Percentiles rank a stretch among this genome's conserved stretches.
Evolutionary conservation across 2,888 invertebrate genomes (phyloP).

Genomic region (Athetis lepigone): DNA sequence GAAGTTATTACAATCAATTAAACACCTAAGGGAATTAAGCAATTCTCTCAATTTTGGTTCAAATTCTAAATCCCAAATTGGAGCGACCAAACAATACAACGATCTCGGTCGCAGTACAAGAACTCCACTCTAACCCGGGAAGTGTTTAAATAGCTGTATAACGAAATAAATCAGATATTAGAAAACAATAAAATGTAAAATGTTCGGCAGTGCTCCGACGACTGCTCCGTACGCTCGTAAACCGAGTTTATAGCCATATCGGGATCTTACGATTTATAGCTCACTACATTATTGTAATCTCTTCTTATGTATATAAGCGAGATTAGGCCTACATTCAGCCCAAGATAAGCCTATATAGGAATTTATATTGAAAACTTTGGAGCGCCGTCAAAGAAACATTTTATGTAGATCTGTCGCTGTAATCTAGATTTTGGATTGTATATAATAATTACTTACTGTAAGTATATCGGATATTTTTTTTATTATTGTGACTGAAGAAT

Average conservation of each 20-base stretch:
- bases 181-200: constrained; percentile 60
- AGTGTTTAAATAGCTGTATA: constrained; percentile 41
- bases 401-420: constrained; percentile 34
- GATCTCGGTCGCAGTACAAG: constrained; percentile 19
- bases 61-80: constrained; percentile 18
- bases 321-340: constrained; percentile 40
- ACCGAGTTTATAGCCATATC: constrained; percentile 60
- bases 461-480: no score
- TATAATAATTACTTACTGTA: constrained; percentile 41
- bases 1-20: constrained; percentile 16
- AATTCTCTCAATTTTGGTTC: constrained; percentile 30
- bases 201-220: constrained; percentile 36
- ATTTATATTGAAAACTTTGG: constrained; percentile 59
- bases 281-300: constrained; percentile 64
- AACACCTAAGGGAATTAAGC: constrained; percentile 14
- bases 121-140: constrained; percentile 27
- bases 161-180: constrained; percentile 54
- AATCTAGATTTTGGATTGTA: constrained; percentile 41
- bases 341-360: constrained; percentile 54
- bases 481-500: no score
- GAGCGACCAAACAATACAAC: constrained; percentile 30
- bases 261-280: constrained; percentile 64
- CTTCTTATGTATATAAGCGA: constrained; percentile 43
- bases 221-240: constrained; percentile 59
- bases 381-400: constrained; percentile 46